Conservation (phyloP, 2,888 invertebrate species). For the Andricus curvator region DNA sequence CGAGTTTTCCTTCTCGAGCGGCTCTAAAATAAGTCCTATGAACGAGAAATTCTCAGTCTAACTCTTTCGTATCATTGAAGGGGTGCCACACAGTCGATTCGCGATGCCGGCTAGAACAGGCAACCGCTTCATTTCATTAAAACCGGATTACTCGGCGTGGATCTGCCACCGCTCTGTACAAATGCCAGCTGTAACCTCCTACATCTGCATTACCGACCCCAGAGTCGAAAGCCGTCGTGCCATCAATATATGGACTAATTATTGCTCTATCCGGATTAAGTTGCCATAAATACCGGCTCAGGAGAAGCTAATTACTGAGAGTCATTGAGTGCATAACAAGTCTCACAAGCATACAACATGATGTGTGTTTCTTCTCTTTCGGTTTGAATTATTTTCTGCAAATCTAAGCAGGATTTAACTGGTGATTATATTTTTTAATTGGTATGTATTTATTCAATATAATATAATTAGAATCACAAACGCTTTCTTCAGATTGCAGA, state of each 20-base stretch:
- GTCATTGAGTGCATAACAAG: slow-evolving; percentile 4
- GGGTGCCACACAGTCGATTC: slow-evolving; percentile 21
- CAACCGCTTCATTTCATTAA: slow-evolving; percentile 75
- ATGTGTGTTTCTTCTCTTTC: neutral
- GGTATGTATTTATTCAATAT: no score
- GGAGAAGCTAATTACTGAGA: slow-evolving; percentile 47
- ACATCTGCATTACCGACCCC: slow-evolving; percentile 43
- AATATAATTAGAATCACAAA: no score
- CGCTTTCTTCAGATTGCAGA: no score
- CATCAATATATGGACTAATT: slow-evolving; percentile 68
- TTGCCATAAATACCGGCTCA: slow-evolving; percentile 49
- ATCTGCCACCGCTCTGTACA: slow-evolving; percentile 40
- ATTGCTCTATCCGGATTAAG: slow-evolving; percentile 68
- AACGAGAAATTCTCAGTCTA: slow-evolving; percentile 25
- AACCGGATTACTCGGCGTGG: slow-evolving; percentile 70
- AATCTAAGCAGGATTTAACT: neutral
- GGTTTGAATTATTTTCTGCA: neutral
- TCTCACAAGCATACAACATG: neutral
- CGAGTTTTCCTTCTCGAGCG: neutral
- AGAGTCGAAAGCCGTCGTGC: slow-evolving; percentile 41
- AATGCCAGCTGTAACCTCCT: slow-evolving; percentile 32
- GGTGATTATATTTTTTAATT: neutral
- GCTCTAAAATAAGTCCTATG: neutral
- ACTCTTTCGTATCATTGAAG: slow-evolving; percentile 22
- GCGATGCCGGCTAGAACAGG: slow-evolving; percentile 14